phyloP scores from a whole-genome alignment of 2,797 vertebrate genomes.

The Lepilemur septentrionalis region DNA sequence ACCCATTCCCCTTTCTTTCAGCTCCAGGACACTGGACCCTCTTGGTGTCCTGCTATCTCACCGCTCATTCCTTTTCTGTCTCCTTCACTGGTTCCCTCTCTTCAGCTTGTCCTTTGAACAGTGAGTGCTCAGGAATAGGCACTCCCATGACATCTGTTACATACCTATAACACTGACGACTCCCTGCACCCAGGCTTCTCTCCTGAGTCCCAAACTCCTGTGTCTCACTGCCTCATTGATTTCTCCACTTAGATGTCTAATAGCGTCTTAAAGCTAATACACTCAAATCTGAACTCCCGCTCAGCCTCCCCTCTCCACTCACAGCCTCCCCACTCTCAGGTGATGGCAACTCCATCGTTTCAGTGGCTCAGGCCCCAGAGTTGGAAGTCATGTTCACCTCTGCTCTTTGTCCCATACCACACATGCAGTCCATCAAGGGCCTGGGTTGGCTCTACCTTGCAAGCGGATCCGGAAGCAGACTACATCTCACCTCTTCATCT shows the following conservation, averaged over 20 bases:
- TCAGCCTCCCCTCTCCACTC: too few relatives aligned
- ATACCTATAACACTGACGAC: background rate
- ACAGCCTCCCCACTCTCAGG: background rate
- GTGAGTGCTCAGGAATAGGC: too few relatives aligned
- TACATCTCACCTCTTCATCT: background rate
- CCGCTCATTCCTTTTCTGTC: background rate
- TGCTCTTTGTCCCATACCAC: background rate
- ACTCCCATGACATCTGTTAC: too few relatives aligned
- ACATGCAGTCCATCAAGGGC: background rate
- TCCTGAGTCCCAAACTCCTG: background rate
- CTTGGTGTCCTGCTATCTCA: background rate
- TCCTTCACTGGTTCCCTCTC: background rate
- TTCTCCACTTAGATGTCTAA: background rate
- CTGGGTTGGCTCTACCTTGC: background rate
- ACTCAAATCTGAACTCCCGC: background rate
- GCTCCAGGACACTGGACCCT: background rate
- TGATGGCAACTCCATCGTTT: background rate
- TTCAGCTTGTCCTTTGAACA: background rate
- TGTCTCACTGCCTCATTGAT: background rate
- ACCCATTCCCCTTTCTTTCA: background rate
- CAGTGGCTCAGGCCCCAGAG: background rate
- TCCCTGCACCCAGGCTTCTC: background rate
- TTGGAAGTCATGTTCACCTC: background rate
- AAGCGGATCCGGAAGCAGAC: background rate
- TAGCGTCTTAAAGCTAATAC: background rate